These are phyloP conservation scores for Helicoverpa assulta DNA, from an alignment of 2,888 invertebrate species.

Conservation along the genomic window DNA sequence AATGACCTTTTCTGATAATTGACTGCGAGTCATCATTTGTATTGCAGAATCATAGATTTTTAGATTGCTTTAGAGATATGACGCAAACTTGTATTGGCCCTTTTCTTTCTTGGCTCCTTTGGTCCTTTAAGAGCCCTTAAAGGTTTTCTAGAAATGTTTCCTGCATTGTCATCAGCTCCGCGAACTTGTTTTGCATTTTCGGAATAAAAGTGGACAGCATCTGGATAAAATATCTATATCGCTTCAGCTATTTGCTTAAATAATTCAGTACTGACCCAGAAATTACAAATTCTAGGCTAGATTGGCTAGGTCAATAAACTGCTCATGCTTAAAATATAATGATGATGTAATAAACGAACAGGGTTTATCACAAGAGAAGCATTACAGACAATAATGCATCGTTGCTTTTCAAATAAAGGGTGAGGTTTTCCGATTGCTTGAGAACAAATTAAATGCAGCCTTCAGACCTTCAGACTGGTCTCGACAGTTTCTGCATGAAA, in stretches of 20 bases:
- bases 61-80: too few species aligned
- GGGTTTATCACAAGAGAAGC: background rate
- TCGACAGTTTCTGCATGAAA: background rate
- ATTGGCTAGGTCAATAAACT: constrained; percentile 35
- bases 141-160: too few species aligned
- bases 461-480: background rate
- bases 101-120: too few species aligned
- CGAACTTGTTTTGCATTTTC: too few species aligned
- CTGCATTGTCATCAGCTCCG: too few species aligned
- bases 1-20: constrained; percentile 35
- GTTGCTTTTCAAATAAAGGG: too few species aligned
- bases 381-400: background rate
- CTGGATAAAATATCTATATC: too few species aligned
- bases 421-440: too few species aligned
- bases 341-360: background rate
- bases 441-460: too few species aligned
- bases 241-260: background rate
- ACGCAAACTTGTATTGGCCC: too few species aligned
- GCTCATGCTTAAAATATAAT: background rate
- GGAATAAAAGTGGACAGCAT: too few species aligned
- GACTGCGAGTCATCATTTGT: background rate
- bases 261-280: constrained; percentile 3
- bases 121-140: too few species aligned
- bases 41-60: background rate
- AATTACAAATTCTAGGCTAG: constrained; percentile 4